phyloP scores from a whole-genome alignment of 2,888 invertebrate genomes.

The Abrostola triplasia region DNA sequence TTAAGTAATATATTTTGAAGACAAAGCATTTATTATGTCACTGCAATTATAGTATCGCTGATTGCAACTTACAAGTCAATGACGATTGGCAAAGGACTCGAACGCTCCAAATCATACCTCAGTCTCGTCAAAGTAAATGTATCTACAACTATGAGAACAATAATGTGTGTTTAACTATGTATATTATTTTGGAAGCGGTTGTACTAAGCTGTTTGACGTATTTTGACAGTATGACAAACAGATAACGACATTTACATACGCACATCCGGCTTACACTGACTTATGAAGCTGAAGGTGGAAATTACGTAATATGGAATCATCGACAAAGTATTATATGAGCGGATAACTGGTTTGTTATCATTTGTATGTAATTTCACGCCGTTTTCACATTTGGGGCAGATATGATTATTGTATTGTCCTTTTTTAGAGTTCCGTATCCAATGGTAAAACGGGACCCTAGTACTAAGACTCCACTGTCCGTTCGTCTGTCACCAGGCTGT shows the following conservation, averaged over 20 bases:
- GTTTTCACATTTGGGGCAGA: slow-evolving; percentile 3
- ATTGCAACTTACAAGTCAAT: no score
- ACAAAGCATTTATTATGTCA: no score
- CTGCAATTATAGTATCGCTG: no score
- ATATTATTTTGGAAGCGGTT: slow-evolving; percentile 4
- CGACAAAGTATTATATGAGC: neutral
- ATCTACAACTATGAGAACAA: slow-evolving; percentile 1
- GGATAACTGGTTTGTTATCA: slow-evolving; percentile 1
- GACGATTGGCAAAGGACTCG: no score
- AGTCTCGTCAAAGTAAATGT: neutral
- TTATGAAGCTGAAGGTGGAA: slow-evolving; percentile 22
- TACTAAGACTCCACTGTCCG: no score
- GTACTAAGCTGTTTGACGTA: slow-evolving; percentile 29
- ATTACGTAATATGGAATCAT: neutral
- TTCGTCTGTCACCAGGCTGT: no score
- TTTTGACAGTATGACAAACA: slow-evolving; percentile 28
- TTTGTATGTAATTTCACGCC: neutral
- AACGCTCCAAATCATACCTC: no score
- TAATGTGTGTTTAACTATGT: neutral
- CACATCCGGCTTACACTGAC: slow-evolving; percentile 28
- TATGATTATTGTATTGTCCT: no score
- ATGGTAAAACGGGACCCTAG: no score
- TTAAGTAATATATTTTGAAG: no score
- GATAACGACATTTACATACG: slow-evolving; percentile 29
- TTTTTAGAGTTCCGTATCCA: no score